A percentile compares a stretch with the other conserved stretches of the same genome.
phyloP scores from a whole-genome alignment of 2,797 vertebrate genomes.

The Macrochelys suwanniensis region DNA sequence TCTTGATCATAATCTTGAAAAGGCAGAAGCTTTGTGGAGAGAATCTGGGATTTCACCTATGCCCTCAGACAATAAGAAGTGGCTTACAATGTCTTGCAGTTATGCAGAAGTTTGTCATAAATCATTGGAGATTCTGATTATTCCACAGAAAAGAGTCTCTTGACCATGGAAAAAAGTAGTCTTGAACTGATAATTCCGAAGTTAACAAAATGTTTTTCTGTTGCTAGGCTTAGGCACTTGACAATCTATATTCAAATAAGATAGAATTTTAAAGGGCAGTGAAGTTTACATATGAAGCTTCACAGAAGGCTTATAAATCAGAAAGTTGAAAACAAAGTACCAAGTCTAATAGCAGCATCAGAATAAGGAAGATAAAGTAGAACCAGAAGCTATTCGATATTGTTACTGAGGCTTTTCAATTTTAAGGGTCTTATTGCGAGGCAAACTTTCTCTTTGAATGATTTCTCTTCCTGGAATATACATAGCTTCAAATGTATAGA shows the following conservation, averaged over 20 bases:
- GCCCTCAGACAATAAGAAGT: background rate
- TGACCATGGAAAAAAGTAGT: background rate
- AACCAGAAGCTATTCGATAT: background rate
- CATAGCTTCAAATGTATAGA: background rate
- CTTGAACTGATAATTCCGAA: background rate
- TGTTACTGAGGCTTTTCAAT: background rate
- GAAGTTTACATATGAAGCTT: background rate
- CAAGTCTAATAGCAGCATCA: background rate
- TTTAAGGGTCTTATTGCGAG: background rate
- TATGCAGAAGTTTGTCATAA: background rate
- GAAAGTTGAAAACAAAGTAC: background rate
- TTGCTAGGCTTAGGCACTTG: background rate
- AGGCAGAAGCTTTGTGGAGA: background rate
- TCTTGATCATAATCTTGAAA: background rate
- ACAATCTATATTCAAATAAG: background rate
- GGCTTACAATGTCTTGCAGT: background rate
- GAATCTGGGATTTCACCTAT: background rate
- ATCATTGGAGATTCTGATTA: background rate
- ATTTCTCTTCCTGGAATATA: background rate
- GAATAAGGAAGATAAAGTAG: background rate
- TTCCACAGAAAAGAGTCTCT: background rate
- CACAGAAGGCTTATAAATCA: constrained; percentile 7
- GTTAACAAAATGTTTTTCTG: background rate
- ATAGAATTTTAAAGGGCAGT: background rate
- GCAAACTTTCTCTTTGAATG: background rate